Evolutionary conservation across 2,888 invertebrate genomes (phyloP), one percentile per base, ranked within the genome.

Genomic region (Drosophila seclusa): DNA sequence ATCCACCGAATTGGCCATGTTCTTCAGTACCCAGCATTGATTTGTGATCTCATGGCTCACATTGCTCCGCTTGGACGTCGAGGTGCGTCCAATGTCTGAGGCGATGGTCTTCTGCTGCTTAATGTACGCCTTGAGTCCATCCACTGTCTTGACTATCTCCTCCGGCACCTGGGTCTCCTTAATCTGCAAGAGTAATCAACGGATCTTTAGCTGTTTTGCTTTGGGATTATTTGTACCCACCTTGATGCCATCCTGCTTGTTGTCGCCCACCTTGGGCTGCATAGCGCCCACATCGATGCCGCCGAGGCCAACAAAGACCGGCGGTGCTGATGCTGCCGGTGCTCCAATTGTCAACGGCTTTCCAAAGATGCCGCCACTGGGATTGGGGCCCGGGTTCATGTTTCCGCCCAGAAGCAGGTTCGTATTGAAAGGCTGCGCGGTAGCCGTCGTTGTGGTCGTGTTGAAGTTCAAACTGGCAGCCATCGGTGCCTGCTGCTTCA

Each of bases 101-200:
- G 96, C 96, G 40, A 96, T 94, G 0, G 95, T 94, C 92, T 98
- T 98, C 91, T 98, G 97, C 68, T 96, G 96, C 93, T 98, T 98
- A 0, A 98, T 96, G 92, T 96, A 96, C 67, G 95, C 95, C 94
- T 97, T 97, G 90, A 98, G 96, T 3, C 95, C 94, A 68, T 97
- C 97, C 32, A 98, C 96, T 0, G 96, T 95, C 78, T 96, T 95
- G 31, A 95, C 94, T 59, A 98, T 95, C 93, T 97, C 96, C 84
- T 96, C 96, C 1, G 97, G 97, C 67, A 98, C 91, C 79, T 92
- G 92, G 0, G 92, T 92, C 60, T 93, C 93, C 78, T 93, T 93
- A 1, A 92, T 91, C 89, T 91, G 61, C 7, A n/a, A 55, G 13
- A 38, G 8, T 1, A 36, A 32, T 0, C 4, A 0, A 31, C 1